Evolutionary conservation across 2,888 invertebrate genomes (phyloP).

Genomic region (Ochropacha duplaris): DNA sequence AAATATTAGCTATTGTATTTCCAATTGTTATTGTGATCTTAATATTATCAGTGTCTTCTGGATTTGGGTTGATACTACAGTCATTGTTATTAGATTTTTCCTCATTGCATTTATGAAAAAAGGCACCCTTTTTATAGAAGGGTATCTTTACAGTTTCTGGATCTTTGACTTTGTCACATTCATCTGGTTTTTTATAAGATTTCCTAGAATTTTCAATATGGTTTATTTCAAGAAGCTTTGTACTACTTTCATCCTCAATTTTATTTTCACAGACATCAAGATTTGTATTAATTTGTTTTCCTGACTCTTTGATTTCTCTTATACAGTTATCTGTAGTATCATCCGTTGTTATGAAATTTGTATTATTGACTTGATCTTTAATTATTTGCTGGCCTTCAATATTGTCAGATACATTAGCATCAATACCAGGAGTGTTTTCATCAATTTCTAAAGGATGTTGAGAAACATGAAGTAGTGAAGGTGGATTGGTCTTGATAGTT

Average conservation of each 20-base stretch:
- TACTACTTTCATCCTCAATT: background rate
- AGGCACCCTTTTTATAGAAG: conserved; percentile 55
- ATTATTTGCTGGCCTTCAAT: conserved; percentile 12
- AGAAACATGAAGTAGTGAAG: conserved; percentile 16
- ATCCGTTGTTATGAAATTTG: background rate
- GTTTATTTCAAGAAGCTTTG: conserved; percentile 2
- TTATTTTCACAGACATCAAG: background rate
- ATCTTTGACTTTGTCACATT: conserved; percentile 9
- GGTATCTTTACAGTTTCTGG: conserved; percentile 34
- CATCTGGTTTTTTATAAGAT: conserved; percentile 7
- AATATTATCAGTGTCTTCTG: conserved; percentile 52
- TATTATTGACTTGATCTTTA: conserved; percentile 8
- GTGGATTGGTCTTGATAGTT: conserved; percentile 28
- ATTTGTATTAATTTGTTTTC: background rate
- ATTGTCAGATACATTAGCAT: conserved; percentile 8
- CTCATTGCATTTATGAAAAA: conserved; percentile 11
- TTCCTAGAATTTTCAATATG: conserved; percentile 4
- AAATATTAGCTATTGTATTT: conserved; percentile 61
- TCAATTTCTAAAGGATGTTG: conserved; percentile 45
- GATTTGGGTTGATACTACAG: conserved; percentile 27
- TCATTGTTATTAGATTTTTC: conserved; percentile 19
- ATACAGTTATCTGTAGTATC: background rate
- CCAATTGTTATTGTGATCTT: conserved; percentile 71
- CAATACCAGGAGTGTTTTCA: conserved; percentile 50
- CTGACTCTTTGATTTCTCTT: background rate